Evolutionary conservation across 2,797 vertebrate genomes (phyloP).

Genomic region (Gadopsis bispinosus): DNA sequence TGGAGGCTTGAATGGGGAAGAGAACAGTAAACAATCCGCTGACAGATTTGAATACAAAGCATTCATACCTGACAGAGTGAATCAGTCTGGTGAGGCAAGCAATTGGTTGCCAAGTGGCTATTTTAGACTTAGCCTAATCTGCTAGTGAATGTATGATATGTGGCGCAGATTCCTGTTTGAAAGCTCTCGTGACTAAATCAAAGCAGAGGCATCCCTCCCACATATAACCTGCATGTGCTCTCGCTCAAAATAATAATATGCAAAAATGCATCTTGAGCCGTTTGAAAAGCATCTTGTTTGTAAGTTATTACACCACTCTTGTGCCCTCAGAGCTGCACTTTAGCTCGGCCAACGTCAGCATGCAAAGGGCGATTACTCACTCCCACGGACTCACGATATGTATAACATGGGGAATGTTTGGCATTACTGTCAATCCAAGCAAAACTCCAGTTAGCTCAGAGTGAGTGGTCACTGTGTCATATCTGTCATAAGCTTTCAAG

Average conservation of each 20-base stretch:
- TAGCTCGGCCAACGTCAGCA: constrained; percentile 23
- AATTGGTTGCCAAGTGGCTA: constrained; percentile 19
- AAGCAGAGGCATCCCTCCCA: constrained; percentile 30
- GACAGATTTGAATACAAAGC: constrained; percentile 51
- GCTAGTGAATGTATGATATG: constrained; percentile 37
- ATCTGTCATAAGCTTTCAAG: neutral
- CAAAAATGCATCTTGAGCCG: constrained; percentile 17
- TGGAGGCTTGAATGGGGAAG: constrained; percentile 13
- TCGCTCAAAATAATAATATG: constrained; percentile 11
- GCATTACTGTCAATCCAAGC: constrained; percentile 30
- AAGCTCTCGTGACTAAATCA: constrained; percentile 36
- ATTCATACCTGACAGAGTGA: constrained; percentile 47
- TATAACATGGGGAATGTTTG: constrained; percentile 26
- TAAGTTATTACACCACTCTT: constrained; percentile 33
- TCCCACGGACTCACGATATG: constrained; percentile 20
- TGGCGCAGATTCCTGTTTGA: constrained; percentile 47
- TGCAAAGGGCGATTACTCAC: constrained; percentile 36
- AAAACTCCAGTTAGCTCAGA: constrained; percentile 27
- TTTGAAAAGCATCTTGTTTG: constrained; percentile 56
- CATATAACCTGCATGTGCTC: constrained; percentile 30
- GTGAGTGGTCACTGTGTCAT: constrained; percentile 22
- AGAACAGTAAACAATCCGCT: constrained; percentile 47
- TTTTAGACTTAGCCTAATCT: constrained; percentile 41
- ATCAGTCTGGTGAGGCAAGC: constrained; percentile 35
- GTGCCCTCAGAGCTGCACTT: constrained; percentile 32